A percentile compares a stretch with the other conserved stretches of the same genome.
These are phyloP conservation scores for Psammodynastes pulverulentus DNA, from an alignment of 2,113 vertebrate genomes.

Conservation along the genomic window DNA sequence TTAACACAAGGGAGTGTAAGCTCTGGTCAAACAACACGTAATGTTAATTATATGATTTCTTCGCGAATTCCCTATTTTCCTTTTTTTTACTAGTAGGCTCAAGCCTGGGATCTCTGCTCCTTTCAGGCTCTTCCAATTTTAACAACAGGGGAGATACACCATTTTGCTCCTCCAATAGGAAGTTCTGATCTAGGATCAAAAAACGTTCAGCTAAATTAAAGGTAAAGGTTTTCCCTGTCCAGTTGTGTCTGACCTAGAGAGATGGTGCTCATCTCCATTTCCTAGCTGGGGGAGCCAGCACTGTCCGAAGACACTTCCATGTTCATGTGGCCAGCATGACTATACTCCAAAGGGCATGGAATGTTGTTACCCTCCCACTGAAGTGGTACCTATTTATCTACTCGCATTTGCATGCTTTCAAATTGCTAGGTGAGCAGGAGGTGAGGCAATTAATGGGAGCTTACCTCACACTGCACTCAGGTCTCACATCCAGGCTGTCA, in stretches of 20 bases:
- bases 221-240: neutral
- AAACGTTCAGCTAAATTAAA: neutral
- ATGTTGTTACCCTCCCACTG: no score
- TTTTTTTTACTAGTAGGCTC: neutral
- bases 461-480: no score
- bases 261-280: neutral
- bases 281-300: neutral
- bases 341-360: neutral
- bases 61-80: neutral
- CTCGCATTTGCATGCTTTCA: no score
- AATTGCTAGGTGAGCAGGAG: no score
- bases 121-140: neutral
- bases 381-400: no score
- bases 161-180: neutral
- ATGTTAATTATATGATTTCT: neutral
- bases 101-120: neutral
- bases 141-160: neutral
- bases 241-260: neutral
- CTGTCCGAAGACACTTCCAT: neutral
- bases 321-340: neutral
- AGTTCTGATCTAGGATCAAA: neutral
- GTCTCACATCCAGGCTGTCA: no score
- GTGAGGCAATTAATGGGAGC: no score
- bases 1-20: neutral
- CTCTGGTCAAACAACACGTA: neutral